These are phyloP conservation scores for Nipponia nippon DNA, from an alignment of 2,113 vertebrate genomes.

Conservation along the genomic window DNA sequence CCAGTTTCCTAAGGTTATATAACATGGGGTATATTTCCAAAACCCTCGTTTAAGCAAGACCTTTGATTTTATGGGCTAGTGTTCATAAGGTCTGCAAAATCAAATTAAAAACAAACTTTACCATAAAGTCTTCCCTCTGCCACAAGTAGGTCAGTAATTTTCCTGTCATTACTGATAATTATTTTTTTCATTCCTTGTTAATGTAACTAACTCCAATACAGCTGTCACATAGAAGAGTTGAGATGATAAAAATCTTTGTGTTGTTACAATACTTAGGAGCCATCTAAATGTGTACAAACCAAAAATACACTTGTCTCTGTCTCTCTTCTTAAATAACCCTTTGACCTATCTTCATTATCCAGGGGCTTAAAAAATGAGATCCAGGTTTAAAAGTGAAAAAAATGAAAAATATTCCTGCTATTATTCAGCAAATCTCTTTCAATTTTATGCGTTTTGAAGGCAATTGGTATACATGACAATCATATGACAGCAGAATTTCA, in stretches of 20 bases:
- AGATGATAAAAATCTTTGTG: background rate
- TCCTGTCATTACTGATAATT: background rate
- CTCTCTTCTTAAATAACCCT: background rate
- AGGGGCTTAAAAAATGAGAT: background rate
- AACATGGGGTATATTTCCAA: background rate
- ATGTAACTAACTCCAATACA: background rate
- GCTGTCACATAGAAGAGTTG: background rate
- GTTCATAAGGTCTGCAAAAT: background rate
- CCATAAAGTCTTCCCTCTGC: background rate
- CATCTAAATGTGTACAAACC: background rate
- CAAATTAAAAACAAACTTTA: background rate
- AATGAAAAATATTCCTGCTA: background rate
- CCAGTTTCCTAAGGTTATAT: background rate
- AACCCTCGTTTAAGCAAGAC: background rate
- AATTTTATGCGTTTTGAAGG: background rate
- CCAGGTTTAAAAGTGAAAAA: background rate
- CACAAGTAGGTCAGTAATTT: background rate
- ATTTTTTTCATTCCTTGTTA: background rate
- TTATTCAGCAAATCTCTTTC: background rate
- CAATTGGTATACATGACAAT: background rate
- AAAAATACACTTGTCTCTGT: background rate
- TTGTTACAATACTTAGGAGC: background rate
- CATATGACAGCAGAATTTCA: background rate
- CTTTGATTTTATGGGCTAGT: background rate
- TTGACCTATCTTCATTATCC: constrained; percentile 14